phyloP scores from a whole-genome alignment of 2,888 invertebrate species.

The Melanchra persicariae region DNA sequence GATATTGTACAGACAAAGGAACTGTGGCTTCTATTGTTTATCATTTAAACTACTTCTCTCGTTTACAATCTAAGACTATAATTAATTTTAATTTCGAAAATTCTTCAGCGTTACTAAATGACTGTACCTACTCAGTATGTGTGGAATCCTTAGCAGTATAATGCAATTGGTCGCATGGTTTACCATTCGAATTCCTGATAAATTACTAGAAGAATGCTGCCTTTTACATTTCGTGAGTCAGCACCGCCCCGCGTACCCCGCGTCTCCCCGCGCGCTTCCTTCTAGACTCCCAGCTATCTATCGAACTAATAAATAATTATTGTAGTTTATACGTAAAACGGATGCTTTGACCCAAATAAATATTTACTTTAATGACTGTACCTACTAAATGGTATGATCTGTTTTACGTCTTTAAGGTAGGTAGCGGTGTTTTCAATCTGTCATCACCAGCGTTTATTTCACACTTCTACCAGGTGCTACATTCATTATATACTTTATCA shows the following conservation, averaged over 20 bases:
- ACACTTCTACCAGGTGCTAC: neutral
- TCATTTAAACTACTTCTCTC: neutral
- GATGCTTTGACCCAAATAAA: neutral
- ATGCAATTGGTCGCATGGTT: constrained; percentile 10
- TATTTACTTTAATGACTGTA: neutral
- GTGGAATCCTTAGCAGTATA: neutral
- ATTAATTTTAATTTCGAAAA: neutral
- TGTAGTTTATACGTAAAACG: neutral
- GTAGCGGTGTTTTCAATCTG: neutral
- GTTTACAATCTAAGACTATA: neutral
- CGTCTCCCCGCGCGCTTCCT: neutral
- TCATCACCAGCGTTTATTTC: neutral
- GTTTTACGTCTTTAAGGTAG: neutral
- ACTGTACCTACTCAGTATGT: neutral
- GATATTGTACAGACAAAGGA: neutral
- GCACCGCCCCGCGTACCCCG: no score
- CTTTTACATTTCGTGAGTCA: constrained; percentile 11
- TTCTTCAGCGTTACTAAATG: neutral
- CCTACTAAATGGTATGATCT: neutral
- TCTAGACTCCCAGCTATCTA: constrained; percentile 9
- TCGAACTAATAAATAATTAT: constrained; percentile 2
- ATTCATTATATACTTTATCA: neutral
- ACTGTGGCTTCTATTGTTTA: neutral
- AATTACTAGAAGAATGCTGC: constrained; percentile 1
- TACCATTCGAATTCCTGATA: constrained; percentile 8